A percentile compares a stretch with the other conserved stretches of the same genome.
Evolutionary conservation across 1,140 invertebrate species (phyloP).

Genomic region (Lethrus apterus): DNA sequence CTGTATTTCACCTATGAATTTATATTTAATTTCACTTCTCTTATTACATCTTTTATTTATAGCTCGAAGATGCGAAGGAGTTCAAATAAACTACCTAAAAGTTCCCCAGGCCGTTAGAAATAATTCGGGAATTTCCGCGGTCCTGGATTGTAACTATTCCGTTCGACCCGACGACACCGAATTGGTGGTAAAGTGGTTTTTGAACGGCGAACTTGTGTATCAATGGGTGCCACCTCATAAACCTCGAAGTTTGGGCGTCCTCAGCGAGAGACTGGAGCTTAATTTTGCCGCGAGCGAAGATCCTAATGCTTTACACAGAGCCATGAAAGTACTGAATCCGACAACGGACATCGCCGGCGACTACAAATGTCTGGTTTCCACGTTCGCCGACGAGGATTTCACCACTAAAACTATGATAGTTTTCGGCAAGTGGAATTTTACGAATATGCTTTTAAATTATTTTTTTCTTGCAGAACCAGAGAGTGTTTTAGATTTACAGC

Average conservation of each 20-base stretch:
- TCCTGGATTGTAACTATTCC: slow-evolving; percentile 60
- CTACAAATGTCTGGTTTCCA: slow-evolving; percentile 61
- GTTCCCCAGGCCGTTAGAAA: slow-evolving; percentile 53
- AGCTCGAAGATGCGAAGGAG: slow-evolving; percentile 1
- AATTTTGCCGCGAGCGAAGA: slow-evolving; percentile 50
- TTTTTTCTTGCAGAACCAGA: slow-evolving; percentile 34
- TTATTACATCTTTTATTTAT: slow-evolving; percentile 6
- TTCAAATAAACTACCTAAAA: slow-evolving; percentile 51
- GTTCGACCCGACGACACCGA: slow-evolving; percentile 46
- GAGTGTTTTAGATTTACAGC: slow-evolving; percentile 23
- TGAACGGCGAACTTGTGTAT: slow-evolving; percentile 55
- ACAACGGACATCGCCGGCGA: slow-evolving; percentile 56
- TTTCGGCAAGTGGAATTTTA: slow-evolving; percentile 45
- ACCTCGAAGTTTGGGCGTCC: slow-evolving; percentile 44
- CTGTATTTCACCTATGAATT: too few relatives aligned
- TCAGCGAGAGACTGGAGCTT: slow-evolving; percentile 51
- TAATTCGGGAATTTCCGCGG: slow-evolving; percentile 47
- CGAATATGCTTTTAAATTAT: background rate
- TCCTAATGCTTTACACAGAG: slow-evolving; percentile 54
- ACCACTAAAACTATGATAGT: slow-evolving; percentile 55
- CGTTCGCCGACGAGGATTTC: slow-evolving; percentile 52
- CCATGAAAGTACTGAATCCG: slow-evolving; percentile 57
- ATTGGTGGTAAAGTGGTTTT: slow-evolving; percentile 63
- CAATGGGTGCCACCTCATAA: slow-evolving; percentile 57
- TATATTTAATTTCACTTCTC: too few relatives aligned